Base-by-base conservation (phyloP, 2,888 invertebrate genomes). In the Drosophila pseudotakahashii region DNA sequence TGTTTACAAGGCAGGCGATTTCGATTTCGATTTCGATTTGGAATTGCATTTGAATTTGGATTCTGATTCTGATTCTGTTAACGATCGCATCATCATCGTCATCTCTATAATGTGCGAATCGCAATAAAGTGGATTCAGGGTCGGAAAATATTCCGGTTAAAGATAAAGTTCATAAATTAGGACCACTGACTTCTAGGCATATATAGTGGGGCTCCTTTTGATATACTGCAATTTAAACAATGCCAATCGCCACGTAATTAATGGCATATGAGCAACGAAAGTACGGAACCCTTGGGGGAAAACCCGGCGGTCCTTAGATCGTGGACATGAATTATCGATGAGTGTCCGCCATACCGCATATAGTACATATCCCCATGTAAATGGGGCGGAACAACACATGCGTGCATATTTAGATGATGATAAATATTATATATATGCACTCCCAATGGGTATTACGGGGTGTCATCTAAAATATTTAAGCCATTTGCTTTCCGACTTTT, bases 401-500 rank as follows among this genome's bases (percentile, higher is more conserved):
- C 48, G 54, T 67, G 41, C 80, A 82, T 77, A 82, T 81, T 82
- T 84, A 77, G 79, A 68, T 64, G 79, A 75, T 82, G 77, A 88
- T 82, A 61, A 78, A 88, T 82, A 77, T 88, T 81, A 72, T 64
- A 85, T 84, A 71, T n/a, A 57, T 60, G 41, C 55, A 51, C 26
- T 53, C 61, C 52, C 69, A 48, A 60, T 71, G 69, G 63, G 71
- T 64, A 63, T 73, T 70, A 70, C 52, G 69, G 36, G 48, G 67
- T 62, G 59, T 54, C 51, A 61, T 63, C 62, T 82, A 23, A 87
- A 82, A 87, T 87, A 82, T 82, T 82, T 68, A 82, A 84, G 69
- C 54, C 81, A 75, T 87, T 84, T 81, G 68, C 54, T 72, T 77
- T 63, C 26, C 48, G 67, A 81, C 74, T 63, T 55, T 68, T 66